Base-by-base conservation (phyloP, 2,797 vertebrate genomes). In the Pseudomugil tenellus region DNA sequence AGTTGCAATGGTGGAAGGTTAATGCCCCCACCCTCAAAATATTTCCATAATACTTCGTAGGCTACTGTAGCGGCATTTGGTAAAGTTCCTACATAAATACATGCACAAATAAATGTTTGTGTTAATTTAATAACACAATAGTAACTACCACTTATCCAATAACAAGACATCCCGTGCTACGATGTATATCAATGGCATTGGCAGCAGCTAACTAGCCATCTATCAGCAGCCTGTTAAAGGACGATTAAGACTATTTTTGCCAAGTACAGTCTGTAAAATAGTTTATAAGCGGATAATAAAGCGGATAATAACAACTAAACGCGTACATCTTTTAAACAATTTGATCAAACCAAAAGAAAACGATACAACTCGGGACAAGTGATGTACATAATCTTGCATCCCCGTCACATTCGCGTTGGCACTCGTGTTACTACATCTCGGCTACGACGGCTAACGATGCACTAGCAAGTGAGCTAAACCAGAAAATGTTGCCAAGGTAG, bases 401-500 rank as follows among this genome's bases (percentile, higher is more conserved):
- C 84, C 88, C 86, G 89, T 90, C 88, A 90, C 90, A 87, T 91
- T 84, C 80, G 80, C 81, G 76, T 29, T 82, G 76, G 59, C 88
- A 89, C 91, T 91, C 90, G 88, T 91, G 90, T 91, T 88, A 89
- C 89, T 87, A 88, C 83, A 88, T 84, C 86, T 78, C 87, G 55
- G 87, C 91, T 90, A 90, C 86, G 77, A 53, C 81, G 79, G 91
- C 90, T 90, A 92, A 80, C 91, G 88, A 89, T 91, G 90, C 86
- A 84, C 86, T 85, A 91, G 80, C 88, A 66, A 72, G 72, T 73
- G 69, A 76, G 83, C 87, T 78, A 83, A 81, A 79, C 10, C 70
- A 66, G 4, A 70, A 63, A 60, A 69, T 2, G n/a, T n/a, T 7
- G 41, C 35, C 0, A 76, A 29, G 60, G 52, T 48, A 6, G 56